Conservation (phyloP, 2,797 vertebrate genomes). For the Telmatherina bonti region DNA sequence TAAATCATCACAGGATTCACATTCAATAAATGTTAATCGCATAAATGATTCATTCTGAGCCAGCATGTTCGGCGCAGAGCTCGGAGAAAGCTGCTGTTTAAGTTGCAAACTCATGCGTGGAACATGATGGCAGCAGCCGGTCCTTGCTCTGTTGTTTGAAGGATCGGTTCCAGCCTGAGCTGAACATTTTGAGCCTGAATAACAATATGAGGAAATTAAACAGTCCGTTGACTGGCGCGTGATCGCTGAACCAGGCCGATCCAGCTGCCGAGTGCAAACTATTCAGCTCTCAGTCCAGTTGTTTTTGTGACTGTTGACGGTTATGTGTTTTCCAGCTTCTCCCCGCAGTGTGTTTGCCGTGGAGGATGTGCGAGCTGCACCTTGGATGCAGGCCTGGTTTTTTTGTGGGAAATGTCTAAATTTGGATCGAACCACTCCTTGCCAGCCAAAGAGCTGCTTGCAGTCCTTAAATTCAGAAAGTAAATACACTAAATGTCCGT, state of each 20-base stretch:
- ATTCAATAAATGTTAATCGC: too few species aligned
- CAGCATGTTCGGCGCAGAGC: background rate
- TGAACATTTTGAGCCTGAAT: too few species aligned
- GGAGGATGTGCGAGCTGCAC: background rate
- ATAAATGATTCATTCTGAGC: too few species aligned
- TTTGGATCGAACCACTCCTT: background rate
- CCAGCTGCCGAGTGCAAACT: conserved; percentile 14
- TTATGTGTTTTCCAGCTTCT: background rate
- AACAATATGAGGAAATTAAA: conserved; percentile 61
- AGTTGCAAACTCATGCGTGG: background rate
- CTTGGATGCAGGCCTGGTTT: background rate
- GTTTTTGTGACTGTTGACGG: background rate
- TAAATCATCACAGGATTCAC: background rate
- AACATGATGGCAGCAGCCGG: conserved; percentile 14
- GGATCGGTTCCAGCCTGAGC: too few species aligned
- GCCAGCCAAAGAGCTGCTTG: too few species aligned
- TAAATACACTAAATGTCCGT: too few species aligned
- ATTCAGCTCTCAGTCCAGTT: conserved; percentile 2
- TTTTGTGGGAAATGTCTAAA: background rate
- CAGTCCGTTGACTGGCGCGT: conserved; percentile 36
- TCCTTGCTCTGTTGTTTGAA: too few species aligned
- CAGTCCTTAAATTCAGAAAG: too few species aligned
- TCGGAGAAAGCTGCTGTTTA: background rate
- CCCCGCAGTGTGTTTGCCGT: background rate
- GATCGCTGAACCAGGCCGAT: background rate